These are phyloP conservation scores for Stegodyphus mimosarum DNA, from an alignment of 1,140 invertebrate genomes.

Conservation along the genomic window DNA sequence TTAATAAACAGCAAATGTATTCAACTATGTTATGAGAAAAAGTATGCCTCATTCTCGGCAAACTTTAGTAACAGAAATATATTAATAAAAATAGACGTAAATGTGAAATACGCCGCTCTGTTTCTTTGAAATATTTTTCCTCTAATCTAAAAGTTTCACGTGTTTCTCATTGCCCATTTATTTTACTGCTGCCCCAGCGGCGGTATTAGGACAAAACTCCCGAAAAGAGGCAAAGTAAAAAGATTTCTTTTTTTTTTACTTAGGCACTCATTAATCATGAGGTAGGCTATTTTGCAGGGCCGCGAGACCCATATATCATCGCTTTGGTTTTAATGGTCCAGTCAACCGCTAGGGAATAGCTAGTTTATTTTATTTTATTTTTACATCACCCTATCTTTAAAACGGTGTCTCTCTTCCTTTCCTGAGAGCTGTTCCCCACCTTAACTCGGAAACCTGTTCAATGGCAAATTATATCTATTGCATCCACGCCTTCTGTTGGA, in stretches of 20 bases:
- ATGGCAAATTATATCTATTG: conserved; percentile 45
- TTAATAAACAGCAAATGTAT: too few species aligned
- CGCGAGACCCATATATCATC: conserved; percentile 43
- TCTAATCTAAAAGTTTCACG: too few species aligned
- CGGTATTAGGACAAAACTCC: neutral
- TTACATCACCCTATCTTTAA: too few species aligned
- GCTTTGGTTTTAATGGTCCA: conserved; percentile 19
- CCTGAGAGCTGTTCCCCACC: neutral
- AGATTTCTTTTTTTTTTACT: conserved; percentile 24
- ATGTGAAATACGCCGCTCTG: too few species aligned
- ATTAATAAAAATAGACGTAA: too few species aligned
- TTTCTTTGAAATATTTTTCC: too few species aligned
- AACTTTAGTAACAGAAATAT: too few species aligned
- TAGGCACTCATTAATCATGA: neutral
- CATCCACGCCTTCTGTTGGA: conserved; percentile 28
- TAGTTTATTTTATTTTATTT: too few species aligned
- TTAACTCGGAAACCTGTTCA: conserved; percentile 37
- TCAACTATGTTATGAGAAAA: too few species aligned
- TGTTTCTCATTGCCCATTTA: conserved; percentile 21
- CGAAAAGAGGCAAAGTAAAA: neutral
- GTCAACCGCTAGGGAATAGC: neutral
- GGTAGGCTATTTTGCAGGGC: conserved; percentile 40
- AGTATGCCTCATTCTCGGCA: too few species aligned
- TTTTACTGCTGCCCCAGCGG: conserved; percentile 10
- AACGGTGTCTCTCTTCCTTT: too few species aligned